Percentiles rank a stretch among this genome's conserved stretches.
These are phyloP conservation scores for Hanleya hanleyi DNA, from an alignment of 2,888 invertebrate genomes.

Conservation along the genomic window DNA sequence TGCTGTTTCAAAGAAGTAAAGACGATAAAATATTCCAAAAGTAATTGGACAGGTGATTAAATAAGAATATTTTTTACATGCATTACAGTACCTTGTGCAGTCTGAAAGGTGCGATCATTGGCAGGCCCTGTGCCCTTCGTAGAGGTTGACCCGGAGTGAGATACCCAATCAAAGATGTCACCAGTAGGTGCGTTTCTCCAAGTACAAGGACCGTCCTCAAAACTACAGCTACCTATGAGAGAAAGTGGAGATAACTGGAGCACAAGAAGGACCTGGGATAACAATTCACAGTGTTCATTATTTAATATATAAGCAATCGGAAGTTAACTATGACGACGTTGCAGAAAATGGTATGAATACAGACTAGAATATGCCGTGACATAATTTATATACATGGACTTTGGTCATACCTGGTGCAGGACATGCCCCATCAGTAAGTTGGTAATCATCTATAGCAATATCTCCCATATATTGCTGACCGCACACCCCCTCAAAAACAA, in stretches of 20 bases:
- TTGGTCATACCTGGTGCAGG: conserved; percentile 49
- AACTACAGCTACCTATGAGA: conserved; percentile 56
- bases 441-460: conserved; percentile 69
- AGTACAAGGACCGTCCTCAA: conserved; percentile 59
- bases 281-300: background rate
- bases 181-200: conserved; percentile 54
- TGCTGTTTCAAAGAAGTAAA: too few relatives aligned
- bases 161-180: conserved; percentile 62
- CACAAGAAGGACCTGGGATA: background rate
- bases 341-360: background rate
- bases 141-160: conserved; percentile 43
- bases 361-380: too few relatives aligned
- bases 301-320: background rate
- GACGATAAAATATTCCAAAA: too few relatives aligned
- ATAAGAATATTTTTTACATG: too few relatives aligned
- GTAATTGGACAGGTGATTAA: too few relatives aligned
- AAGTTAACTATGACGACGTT: background rate
- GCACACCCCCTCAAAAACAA: conserved; percentile 61
- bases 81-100: too few relatives aligned
- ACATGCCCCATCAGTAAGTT: conserved; percentile 57
- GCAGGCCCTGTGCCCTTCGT: conserved; percentile 52
- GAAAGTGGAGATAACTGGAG: background rate
- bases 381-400: conserved; percentile 33
- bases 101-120: conserved; percentile 56
- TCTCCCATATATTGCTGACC: conserved; percentile 60